Evolutionary conservation across 2,113 vertebrate species (phyloP), one percentile per base, ranked within the genome.

Genomic region (Anser brachyrhynchus): DNA sequence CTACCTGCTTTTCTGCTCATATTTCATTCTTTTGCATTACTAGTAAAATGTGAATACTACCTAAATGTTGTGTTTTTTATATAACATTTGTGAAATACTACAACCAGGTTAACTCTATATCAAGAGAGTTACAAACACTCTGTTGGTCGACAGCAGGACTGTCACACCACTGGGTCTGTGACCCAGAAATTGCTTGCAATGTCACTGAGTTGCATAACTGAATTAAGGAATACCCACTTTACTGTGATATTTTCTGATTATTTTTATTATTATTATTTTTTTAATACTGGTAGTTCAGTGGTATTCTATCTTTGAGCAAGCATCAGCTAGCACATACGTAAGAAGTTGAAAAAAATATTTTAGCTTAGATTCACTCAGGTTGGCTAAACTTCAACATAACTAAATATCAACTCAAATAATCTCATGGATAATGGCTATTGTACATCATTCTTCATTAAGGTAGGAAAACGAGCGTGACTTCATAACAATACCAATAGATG

Each of bases 221-320:
- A 82, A 78, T 67, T 71, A 90, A 81, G 76, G 64, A 91, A 29
- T 91, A 76, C 86, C 90, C 96, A 77, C 66, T 87, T 84, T 78
- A 58, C n/a, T 71, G 81, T 94, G 76, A 86, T 23, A 54, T 10
- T 54, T 13, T 75, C 44, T 61, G 33, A n/a, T 76, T 86, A 7
- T 55, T 55, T 55, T 14, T 55, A 28, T 55, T 55, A 8, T 37
- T 37, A 37, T 37, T 15, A 14, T 28, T 28, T 55, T 52, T 52
- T 2, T 1, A 46, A 64, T 71, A 37, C 37, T 85, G 35, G 57
- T 54, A 71, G 37, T 21, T 57, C 77, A 93, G 65, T 49, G 31
- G 44, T 54, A 37, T 46, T 58, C 39, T 20, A 35, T 64, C 65
- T 94, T 84, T 81, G 77, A 93, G 35, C 46, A 89, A 41, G 23